Evolutionary conservation across 2,888 invertebrate genomes (phyloP).

Genomic region (Leptura quadrifasciata): DNA sequence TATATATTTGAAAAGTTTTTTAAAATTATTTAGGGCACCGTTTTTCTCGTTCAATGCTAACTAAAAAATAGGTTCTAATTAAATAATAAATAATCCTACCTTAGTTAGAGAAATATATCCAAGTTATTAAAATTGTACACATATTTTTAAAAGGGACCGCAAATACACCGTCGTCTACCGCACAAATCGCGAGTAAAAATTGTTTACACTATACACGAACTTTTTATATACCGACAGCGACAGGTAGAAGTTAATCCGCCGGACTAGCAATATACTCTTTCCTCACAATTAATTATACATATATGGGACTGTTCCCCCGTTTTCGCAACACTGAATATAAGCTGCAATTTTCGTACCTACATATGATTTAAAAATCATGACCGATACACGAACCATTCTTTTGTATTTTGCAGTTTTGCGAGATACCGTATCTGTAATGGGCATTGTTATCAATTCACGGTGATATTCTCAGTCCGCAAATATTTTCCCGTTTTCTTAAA

Average conservation of each 20-base stretch:
- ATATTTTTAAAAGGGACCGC: constrained; percentile 10
- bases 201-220: constrained; percentile 1
- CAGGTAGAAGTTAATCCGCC: constrained; percentile 28
- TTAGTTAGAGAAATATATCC: constrained; percentile 13
- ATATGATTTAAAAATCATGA: neutral
- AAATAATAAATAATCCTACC: constrained; percentile 6
- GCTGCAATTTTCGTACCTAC: neutral
- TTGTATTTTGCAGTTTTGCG: neutral
- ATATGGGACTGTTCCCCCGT: constrained; percentile 18
- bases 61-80: neutral
- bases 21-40: neutral
- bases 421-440: neutral
- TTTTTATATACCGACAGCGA: constrained; percentile 30
- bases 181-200: constrained; percentile 24
- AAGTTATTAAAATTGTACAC: neutral
- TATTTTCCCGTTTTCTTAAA: neutral
- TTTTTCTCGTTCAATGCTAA: neutral
- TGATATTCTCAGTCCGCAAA: neutral
- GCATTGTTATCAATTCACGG: neutral
- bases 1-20: no score
- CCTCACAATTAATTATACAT: constrained; percentile 31
- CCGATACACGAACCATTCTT: neutral
- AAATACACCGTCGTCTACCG: neutral
- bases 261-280: constrained; percentile 30
- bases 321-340: constrained; percentile 15